phyloP scores from a whole-genome alignment of 2,888 invertebrate species.

The Philhelius pedissequus region DNA sequence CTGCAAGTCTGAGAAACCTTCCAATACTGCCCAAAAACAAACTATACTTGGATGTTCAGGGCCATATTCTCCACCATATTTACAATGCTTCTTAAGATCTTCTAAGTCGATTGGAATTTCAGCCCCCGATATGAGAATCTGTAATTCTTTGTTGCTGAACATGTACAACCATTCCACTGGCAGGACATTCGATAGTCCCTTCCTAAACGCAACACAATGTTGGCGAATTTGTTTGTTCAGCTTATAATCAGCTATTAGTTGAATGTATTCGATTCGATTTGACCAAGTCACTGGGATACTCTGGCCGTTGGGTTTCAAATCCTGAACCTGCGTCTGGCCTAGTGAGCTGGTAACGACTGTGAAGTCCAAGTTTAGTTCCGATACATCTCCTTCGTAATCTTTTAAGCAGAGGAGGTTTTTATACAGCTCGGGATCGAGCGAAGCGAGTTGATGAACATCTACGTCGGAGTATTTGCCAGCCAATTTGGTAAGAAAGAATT shows the following conservation, averaged over 20 bases:
- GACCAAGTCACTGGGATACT: conserved; percentile 94
- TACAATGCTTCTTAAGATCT: conserved; percentile 92
- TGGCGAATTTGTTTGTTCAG: conserved; percentile 93
- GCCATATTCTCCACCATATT: conserved; percentile 92
- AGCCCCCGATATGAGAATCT: conserved; percentile 97
- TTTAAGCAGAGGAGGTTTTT: conserved; percentile 93
- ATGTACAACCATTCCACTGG: conserved; percentile 95
- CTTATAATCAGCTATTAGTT: conserved; percentile 96
- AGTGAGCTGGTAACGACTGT: conserved; percentile 93
- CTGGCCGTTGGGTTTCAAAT: conserved; percentile 93
- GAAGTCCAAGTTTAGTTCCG: conserved; percentile 94
- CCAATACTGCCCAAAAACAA: conserved; percentile 94
- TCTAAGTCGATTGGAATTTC: conserved; percentile 95
- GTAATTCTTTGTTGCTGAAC: conserved; percentile 96
- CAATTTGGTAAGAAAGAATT: conserved; percentile 95
- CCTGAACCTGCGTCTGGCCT: conserved; percentile 93
- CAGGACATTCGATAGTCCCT: conserved; percentile 94
- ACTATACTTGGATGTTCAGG: conserved; percentile 90
- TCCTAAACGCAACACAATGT: conserved; percentile 93
- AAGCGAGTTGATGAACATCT: conserved; percentile 95
- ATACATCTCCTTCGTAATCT: conserved; percentile 90
- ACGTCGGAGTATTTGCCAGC: conserved; percentile 86
- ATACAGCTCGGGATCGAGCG: conserved; percentile 92
- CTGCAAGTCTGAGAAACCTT: conserved; percentile 89
- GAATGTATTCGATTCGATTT: conserved; percentile 98